Percentiles rank a stretch among this genome's conserved stretches.
phyloP scores from a whole-genome alignment of 2,888 invertebrate genomes.

The Pegoplata infirma region DNA sequence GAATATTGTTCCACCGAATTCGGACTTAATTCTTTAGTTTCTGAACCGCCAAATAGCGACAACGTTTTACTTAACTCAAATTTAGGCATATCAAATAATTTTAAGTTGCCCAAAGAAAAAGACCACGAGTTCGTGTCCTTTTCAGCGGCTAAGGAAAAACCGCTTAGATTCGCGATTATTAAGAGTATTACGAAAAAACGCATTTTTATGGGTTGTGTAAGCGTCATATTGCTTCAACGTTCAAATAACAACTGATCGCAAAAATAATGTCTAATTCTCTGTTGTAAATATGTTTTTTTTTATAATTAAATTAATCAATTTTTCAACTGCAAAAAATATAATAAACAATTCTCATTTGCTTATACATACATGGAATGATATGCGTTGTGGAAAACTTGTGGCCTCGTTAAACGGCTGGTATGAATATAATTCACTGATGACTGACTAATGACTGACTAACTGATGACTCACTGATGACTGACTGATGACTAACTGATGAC shows the following conservation, averaged over 20 bases:
- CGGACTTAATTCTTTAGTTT: slow-evolving; percentile 29
- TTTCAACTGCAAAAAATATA: slow-evolving; percentile 15
- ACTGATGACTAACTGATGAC: no score
- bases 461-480: no score
- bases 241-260: slow-evolving; percentile 52
- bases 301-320: neutral
- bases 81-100: slow-evolving; percentile 69
- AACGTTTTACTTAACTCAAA: slow-evolving; percentile 43
- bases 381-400: neutral
- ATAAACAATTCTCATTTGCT: slow-evolving; percentile 20
- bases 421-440: no score
- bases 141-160: neutral
- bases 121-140: slow-evolving; percentile 62
- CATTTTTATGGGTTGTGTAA: neutral
- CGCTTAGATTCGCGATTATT: slow-evolving; percentile 7
- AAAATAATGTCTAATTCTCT: slow-evolving; percentile 48
- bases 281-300: neutral
- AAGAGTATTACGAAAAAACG: neutral
- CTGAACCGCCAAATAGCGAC: slow-evolving; percentile 47
- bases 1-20: slow-evolving; percentile 33
- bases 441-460: no score
- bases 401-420: neutral
- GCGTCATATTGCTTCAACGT: slow-evolving; percentile 38
- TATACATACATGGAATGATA: neutral
- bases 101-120: slow-evolving; percentile 67